Conservation (phyloP, 35 echinoderm and acorn worm species). For the Holothuria glaberrima region DNA sequence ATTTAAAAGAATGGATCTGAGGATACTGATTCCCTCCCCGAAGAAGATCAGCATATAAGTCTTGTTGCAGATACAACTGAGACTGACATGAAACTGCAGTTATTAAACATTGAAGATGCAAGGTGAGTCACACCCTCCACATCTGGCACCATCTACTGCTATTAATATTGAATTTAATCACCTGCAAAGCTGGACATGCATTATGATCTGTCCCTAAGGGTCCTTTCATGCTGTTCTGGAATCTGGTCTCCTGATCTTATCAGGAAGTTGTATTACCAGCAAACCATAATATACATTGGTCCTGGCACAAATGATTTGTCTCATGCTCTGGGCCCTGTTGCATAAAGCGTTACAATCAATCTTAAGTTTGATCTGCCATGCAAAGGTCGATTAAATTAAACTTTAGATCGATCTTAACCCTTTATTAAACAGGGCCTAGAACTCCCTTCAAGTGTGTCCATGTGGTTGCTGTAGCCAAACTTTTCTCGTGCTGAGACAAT, state of each 20-base stretch:
- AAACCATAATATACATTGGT: neutral
- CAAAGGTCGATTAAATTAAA: too few relatives aligned
- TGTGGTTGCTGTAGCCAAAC: neutral
- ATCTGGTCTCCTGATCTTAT: too few relatives aligned
- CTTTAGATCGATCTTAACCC: too few relatives aligned
- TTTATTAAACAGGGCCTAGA: too few relatives aligned
- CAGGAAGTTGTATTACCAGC: too few relatives aligned
- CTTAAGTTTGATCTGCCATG: too few relatives aligned
- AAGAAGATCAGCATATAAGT: neutral
- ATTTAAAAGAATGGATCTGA: neutral
- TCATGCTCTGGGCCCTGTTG: too few relatives aligned
- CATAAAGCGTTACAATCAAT: too few relatives aligned
- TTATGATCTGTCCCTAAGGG: too few relatives aligned
- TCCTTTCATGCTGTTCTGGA: too few relatives aligned
- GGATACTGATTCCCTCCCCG: neutral
- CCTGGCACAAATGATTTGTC: neutral
- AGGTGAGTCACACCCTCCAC: neutral
- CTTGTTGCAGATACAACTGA: neutral
- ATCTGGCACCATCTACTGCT: neutral
- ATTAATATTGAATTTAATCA: neutral
- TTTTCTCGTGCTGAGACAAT: neutral
- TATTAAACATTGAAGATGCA: slow-evolving; percentile 23
- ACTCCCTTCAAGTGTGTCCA: neutral
- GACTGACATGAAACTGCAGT: neutral
- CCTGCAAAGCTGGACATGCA: neutral